Evolutionary conservation across 2,888 invertebrate species (phyloP), one percentile per base, ranked within the genome.

Genomic region (Drosophila paucipuncta): DNA sequence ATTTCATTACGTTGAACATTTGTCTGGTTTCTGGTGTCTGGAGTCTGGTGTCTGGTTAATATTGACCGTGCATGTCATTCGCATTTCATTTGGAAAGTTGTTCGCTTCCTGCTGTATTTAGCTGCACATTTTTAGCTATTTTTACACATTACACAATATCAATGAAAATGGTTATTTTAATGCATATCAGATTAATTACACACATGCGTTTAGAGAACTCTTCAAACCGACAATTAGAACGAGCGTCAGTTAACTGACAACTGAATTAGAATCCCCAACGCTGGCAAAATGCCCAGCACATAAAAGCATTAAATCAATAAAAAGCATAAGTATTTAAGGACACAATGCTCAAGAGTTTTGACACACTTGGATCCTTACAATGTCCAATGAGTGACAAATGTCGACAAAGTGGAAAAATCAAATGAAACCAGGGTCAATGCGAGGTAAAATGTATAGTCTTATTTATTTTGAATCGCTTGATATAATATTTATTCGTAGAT

Each of bases 41-140:
- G 18, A 53, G 54, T 16, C 49, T 55, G 60, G 35, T 22, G 60
- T 61, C 67, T 57, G 69, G 85, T 72, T 80, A 77, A 78, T 80
- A 83, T 76, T 87, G 79, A 84, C 87, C 85, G 73, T 77, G 80
- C 89, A 79, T 85, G 79, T 86, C 79, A 89, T 72, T 81, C 84
- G 89, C 68, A 75, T 89, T 75, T 80, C 65, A 75, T 77, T 90
- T 85, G 76, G 85, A 85, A 85, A 85, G 85, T 85, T 90, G 85
- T 85, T 90, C 85, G 88, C 89, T 85, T 85, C 85, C 90, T 88
- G 88, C 86, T 80, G 78, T 43, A 54, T 53, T 13, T 28, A 37
- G 33, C 47, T 41, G 61, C 67, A 54, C 60, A 59, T 39, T 66
- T 47, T 67, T 80, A 55, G 60, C 61, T 64, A 79, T 68, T 82